A percentile compares a stretch with the other conserved stretches of the same genome.
These are phyloP conservation scores for Hirtodrosophila alboralis DNA, from an alignment of 2,888 invertebrate genomes.

Conservation along the genomic window DNA sequence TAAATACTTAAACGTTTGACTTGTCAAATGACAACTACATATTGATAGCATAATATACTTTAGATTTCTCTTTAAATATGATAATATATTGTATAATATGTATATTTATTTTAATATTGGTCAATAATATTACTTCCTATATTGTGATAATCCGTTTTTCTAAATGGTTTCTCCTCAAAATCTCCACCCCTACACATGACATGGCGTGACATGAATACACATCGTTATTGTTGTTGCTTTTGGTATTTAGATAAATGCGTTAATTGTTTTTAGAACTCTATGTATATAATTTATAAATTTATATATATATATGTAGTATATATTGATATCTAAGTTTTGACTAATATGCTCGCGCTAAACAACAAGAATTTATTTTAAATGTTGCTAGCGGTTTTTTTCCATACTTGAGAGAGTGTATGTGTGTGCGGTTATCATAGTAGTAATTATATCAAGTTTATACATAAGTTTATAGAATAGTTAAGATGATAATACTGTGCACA, in stretches of 20 bases:
- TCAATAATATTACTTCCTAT: slow-evolving; percentile 5
- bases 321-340: slow-evolving; percentile 15
- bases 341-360: slow-evolving; percentile 68
- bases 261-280: neutral
- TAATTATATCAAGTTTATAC: slow-evolving; percentile 8
- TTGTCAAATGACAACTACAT: slow-evolving; percentile 16
- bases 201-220: slow-evolving; percentile 47
- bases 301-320: slow-evolving; percentile 3
- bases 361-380: slow-evolving; percentile 17
- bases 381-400: slow-evolving; percentile 42
- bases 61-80: neutral
- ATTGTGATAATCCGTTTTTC: slow-evolving; percentile 6
- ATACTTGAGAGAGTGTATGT: slow-evolving; percentile 60
- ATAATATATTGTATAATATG: neutral
- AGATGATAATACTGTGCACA: slow-evolving; percentile 54
- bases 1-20: slow-evolving; percentile 12
- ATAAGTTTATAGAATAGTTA: slow-evolving; percentile 10
- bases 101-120: slow-evolving; percentile 3
- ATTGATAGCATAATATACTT: slow-evolving; percentile 13
- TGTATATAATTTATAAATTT: neutral
- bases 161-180: slow-evolving; percentile 29
- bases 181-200: slow-evolving; percentile 50
- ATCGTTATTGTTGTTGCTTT: slow-evolving; percentile 21
- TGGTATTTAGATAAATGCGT: neutral
- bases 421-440: slow-evolving; percentile 48